Evolutionary conservation across 2,888 invertebrate species (phyloP), one percentile per base, ranked within the genome.

Genomic region (Busseola fusca): DNA sequence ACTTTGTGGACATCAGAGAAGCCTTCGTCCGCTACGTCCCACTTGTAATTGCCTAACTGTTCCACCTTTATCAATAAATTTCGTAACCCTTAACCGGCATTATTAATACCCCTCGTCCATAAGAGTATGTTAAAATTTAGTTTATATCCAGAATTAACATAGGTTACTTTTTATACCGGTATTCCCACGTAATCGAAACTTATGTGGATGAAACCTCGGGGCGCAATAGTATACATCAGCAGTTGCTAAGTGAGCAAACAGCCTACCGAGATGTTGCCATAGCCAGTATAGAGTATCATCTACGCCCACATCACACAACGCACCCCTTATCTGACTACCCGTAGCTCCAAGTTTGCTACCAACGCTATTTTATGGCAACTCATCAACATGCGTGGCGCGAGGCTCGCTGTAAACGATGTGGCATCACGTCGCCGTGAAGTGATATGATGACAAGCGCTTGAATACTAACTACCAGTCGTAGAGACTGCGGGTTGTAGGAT

Each of bases 361-460:
- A 27, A 34, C 59, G 69, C 71, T 57, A 64, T 73, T 69, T 79
- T 64, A 69, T 68, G 69, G 37, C 21, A 56, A 59, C 70, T 60
- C 71, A 84, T 83, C 72, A 77, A 72, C 82, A 84, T 83, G 82
- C 84, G 76, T 64, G 69, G 48, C 76, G 63, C 70, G 65, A 69
- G 30, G 30, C 48, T 30, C 14, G 74, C 71, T 70, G 65, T 74
- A 78, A 82, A 84, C 79, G 74, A 64, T 50, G 74, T 69, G 72
- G 64, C 70, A 68, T 62, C 82, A 66, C 82, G 76, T 62, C 72
- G 52, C 64, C 40, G 67, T 69, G 69, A 76, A 84, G 76, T 84
- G 84, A 78, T 84, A 81, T 76, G 74, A 66, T 72, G 82, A 74
- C 74, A 67, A 74, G 62, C 73, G 45, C 59, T 66, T 73, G 84